A percentile compares a stretch with the other conserved stretches of the same genome.
phyloP scores from a whole-genome alignment of 92 coral and sea anemone genomes.

The Umimayanthus chanpuru region DNA sequence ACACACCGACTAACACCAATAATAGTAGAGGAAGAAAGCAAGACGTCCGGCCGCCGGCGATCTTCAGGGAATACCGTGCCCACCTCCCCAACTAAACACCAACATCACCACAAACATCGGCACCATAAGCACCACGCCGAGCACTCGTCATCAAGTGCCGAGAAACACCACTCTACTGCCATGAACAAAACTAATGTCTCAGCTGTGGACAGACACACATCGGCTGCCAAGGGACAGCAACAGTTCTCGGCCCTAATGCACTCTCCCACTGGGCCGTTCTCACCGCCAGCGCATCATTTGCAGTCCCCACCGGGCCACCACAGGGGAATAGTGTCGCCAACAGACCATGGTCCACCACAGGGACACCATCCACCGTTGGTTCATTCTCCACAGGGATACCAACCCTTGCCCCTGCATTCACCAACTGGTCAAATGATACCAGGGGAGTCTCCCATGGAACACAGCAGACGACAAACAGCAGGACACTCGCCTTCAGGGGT shows the following conservation, averaged over 20 bases:
- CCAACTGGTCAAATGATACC: constrained; percentile 43
- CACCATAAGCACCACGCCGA: constrained; percentile 52
- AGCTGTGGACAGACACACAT: neutral
- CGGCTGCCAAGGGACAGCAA: constrained; percentile 14
- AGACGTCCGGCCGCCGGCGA: constrained; percentile 49
- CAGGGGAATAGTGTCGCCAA: neutral
- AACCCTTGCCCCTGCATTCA: constrained; percentile 37
- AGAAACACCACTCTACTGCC: neutral
- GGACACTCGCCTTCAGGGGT: neutral
- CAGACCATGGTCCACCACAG: constrained; percentile 6
- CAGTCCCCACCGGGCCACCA: neutral
- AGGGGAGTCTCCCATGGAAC: constrained; percentile 2
- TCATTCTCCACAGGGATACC: constrained; percentile 48
- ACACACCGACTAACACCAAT: constrained; percentile 84
- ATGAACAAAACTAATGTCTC: neutral
- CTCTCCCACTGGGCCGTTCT: constrained; percentile 79
- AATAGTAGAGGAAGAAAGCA: constrained; percentile 82
- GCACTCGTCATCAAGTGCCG: constrained; percentile 7
- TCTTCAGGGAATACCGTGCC: constrained; percentile 45
- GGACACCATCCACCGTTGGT: constrained; percentile 26
- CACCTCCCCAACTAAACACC: constrained; percentile 57
- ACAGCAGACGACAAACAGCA: neutral
- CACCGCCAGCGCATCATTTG: constrained; percentile 65
- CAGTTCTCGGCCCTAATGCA: constrained; percentile 70
- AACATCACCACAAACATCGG: constrained; percentile 47